A percentile compares a stretch with the other conserved stretches of the same genome.
phyloP scores from a whole-genome alignment of 2,113 vertebrate species.

The Galeopterus variegatus region DNA sequence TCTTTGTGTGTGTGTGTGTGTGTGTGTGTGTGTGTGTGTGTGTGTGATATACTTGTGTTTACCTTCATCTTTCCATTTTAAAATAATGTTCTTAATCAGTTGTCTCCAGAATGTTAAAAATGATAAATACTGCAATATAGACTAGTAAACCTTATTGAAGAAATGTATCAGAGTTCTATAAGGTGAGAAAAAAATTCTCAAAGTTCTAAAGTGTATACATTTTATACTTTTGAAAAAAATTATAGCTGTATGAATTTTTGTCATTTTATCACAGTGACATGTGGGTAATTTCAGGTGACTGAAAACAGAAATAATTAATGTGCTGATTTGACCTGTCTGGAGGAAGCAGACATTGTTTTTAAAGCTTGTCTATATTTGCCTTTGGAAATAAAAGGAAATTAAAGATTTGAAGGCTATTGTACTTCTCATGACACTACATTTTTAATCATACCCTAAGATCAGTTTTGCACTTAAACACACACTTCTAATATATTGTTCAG shows the following conservation, averaged over 20 bases:
- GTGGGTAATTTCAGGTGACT: background rate
- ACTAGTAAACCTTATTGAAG: constrained; percentile 22
- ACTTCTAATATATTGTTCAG: constrained; percentile 33
- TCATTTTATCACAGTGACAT: background rate
- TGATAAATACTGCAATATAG: background rate
- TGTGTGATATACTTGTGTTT: background rate
- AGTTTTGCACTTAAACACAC: background rate
- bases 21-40: background rate
- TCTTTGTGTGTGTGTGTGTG: background rate
- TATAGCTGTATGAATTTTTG: constrained; percentile 32
- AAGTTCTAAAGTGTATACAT: background rate
- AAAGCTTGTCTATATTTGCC: constrained; percentile 10
- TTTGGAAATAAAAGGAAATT: constrained; percentile 57
- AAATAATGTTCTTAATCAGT: constrained; percentile 10
- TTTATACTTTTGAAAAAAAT: constrained; percentile 28
- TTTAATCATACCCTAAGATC: constrained; percentile 9
- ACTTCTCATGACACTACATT: background rate
- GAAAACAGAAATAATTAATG: background rate
- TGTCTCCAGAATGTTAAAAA: constrained; percentile 60
- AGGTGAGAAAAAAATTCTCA: background rate
- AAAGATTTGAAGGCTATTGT: background rate
- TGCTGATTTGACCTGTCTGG: constrained; percentile 4
- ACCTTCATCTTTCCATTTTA: constrained; percentile 7
- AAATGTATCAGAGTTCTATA: background rate
- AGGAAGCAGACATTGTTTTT: background rate